Conservation (phyloP, 2,888 invertebrate genomes). For the Anoplius nigerrimus region DNA sequence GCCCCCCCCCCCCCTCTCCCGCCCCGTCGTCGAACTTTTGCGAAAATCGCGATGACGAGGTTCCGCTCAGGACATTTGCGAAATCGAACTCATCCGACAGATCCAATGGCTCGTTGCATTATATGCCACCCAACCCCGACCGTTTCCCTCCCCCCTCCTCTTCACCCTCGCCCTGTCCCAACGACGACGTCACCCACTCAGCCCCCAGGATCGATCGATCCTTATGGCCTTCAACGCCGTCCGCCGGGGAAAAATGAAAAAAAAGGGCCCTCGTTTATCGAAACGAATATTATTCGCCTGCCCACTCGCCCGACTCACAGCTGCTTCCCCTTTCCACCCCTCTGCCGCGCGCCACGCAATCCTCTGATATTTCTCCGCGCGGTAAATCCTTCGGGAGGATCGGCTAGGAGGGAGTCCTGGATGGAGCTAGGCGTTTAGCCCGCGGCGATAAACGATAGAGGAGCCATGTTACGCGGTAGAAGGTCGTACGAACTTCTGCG, state of each 20-base stretch:
- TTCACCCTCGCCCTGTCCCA: not conserved
- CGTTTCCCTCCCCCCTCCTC: not conserved
- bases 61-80: constrained; percentile 15
- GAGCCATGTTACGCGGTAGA: too few species aligned
- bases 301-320: too few species aligned
- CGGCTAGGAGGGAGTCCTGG: too few species aligned
- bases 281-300: constrained; percentile 1
- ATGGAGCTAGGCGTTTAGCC: too few species aligned
- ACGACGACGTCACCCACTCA: not conserved
- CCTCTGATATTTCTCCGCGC: too few species aligned
- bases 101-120: constrained; percentile 17
- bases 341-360: too few species aligned
- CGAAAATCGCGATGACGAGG: constrained; percentile 32
- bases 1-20: too few species aligned
- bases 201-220: not conserved
- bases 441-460: too few species aligned
- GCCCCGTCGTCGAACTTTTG: constrained; percentile 20
- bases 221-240: not conserved
- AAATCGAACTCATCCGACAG: constrained; percentile 15
- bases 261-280: not conserved
- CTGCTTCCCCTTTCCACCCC: too few species aligned
- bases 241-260: not conserved
- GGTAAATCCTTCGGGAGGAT: too few species aligned
- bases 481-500: too few species aligned
- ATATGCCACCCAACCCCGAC: not conserved